Evolutionary conservation across 2,113 vertebrate genomes (phyloP).

Genomic region (Danio rerio): DNA sequence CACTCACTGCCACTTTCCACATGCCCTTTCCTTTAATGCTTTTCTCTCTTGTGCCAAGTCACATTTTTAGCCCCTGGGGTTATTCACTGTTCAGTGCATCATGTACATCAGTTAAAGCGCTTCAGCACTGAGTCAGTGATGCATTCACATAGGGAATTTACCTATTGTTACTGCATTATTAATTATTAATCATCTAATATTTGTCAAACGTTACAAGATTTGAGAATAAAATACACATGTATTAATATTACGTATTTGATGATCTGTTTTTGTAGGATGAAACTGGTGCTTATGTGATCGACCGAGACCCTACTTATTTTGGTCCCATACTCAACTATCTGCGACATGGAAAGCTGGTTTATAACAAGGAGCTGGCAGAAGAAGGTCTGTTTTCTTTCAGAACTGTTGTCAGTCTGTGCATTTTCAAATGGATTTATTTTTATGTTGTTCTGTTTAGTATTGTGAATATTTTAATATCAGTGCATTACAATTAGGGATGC

Average conservation of each 20-base stretch:
- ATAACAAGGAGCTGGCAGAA: conserved; percentile 97
- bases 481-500: too few relatives aligned
- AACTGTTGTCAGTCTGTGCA: neutral
- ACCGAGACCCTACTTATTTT: conserved; percentile 97
- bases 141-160: neutral
- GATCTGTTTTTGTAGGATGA: conserved; percentile 83
- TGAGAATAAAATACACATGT: neutral
- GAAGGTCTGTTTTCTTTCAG: conserved; percentile 80
- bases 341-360: conserved; percentile 94
- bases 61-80: conserved; percentile 10
- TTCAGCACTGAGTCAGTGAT: neutral
- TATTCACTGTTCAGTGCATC: conserved; percentile 9
- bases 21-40: conserved; percentile 9
- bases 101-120: neutral
- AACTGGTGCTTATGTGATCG: conserved; percentile 95
- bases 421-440: neutral
- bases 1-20: conserved; percentile 21
- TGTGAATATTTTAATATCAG: too few relatives aligned
- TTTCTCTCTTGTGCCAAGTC: conserved; percentile 3
- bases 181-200: neutral
- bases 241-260: neutral
- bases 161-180: neutral
- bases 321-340: conserved; percentile 98
- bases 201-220: neutral
- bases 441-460: too few relatives aligned